A percentile compares a stretch with the other conserved stretches of the same genome.
Evolutionary conservation across 2,113 vertebrate genomes (phyloP).

Genomic region (Sus scrofa): T2T-Sscrofa CM000812.6:205028501-205029000

Average conservation of each 20-base stretch:
- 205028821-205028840: background rate
- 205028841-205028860: background rate
- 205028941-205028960: conserved; percentile 95
- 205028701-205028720: no score
- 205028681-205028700: background rate
- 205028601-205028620: background rate
- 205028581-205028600: background rate
- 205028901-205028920: conserved; percentile 96
- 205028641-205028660: background rate
- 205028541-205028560: background rate
- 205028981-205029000: conserved; percentile 98
- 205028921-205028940: conserved; percentile 94
- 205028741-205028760: conserved; percentile 31
- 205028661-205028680: background rate
- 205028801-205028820: background rate
- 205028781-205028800: background rate
- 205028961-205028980: conserved; percentile 95
- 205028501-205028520: background rate
- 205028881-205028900: conserved; percentile 97
- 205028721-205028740: background rate
- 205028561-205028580: conserved; percentile 16
- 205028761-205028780: background rate
- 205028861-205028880: background rate
- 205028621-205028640: background rate
- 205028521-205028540: background rate